Base-by-base conservation (phyloP, 2,888 invertebrate genomes). In the Eilema caniola region DNA sequence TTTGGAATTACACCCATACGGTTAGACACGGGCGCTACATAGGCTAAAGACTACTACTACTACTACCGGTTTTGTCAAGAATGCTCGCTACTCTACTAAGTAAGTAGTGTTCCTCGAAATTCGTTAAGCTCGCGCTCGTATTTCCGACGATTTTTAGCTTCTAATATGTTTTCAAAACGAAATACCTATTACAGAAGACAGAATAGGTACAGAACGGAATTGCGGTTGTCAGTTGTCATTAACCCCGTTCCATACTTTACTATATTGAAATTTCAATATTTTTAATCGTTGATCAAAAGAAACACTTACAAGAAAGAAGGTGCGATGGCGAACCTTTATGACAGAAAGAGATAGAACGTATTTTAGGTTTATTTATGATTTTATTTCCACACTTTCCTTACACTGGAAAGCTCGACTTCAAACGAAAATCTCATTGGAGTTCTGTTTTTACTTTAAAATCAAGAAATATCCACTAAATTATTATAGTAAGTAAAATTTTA, bases 371-470 rank as follows among this genome's bases (percentile, higher is more conserved):
- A 20, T 31, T 16, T 47, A 20, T 4, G 20, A 31, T 31, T 61
- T n/a, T n/a, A n/a, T n/a, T 20, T 1, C 14, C n/a, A 31, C 2
- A 37, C 14, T 62, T 37, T 33, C 33, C 10, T 33, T 3, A 16
- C 12, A 62, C 62, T 62, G 62, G 62, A 62, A 62, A 16, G 62
- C 24, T 16, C 4, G 28, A 12, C 33, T 37, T 12, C 33, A 1
- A 37, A 12, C 11, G 1, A 14, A 37, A 23, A 37, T 62, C 7
- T 62, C 12, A 24, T 33, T 62, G 11, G 47, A 12, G 28, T 28
- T 28, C 47, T 28, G 64, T 53, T 53, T 64, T 28, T 53, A 64
- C 12, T 53, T 62, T n/a, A 25, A 53, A n/a, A 64, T 31, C 28
- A 20, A 47, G 53, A 53, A 14, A 59, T 59, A 24, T 23, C 14